These are phyloP conservation scores for Neogale vison DNA, from an alignment of 2,113 vertebrate species.

Conservation along the genomic window DNA sequence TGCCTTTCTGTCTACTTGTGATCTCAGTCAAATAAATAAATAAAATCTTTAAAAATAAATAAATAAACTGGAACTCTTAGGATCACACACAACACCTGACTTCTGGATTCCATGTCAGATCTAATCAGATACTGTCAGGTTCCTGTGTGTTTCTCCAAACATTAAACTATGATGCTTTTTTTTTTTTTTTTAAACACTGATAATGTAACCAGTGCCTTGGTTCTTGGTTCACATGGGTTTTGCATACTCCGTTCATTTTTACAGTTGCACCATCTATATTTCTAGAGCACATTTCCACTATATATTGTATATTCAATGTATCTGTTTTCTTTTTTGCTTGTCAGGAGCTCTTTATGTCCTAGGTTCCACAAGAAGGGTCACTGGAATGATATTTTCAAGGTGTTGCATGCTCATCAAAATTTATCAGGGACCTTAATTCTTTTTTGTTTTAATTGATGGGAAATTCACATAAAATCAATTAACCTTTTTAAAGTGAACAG, in stretches of 20 bases:
- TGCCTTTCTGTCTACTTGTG: too few species aligned
- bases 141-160: neutral
- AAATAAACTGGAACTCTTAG: too few species aligned
- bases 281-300: neutral
- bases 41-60: too few species aligned
- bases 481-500: too few species aligned
- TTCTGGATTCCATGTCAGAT: neutral
- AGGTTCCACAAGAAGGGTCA: neutral
- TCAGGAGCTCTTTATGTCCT: neutral
- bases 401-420: neutral
- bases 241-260: neutral
- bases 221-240: neutral
- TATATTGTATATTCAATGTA: neutral
- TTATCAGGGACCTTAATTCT: neutral
- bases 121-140: neutral
- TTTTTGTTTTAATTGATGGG: neutral
- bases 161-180: too few species aligned
- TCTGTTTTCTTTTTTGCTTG: neutral
- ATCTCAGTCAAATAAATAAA: too few species aligned
- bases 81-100: neutral
- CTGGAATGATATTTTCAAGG: neutral
- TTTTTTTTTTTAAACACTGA: too few species aligned
- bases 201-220: neutral
- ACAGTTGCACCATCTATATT: neutral
- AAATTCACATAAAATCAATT: neutral